Evolutionary conservation across 2,113 vertebrate genomes (phyloP).

Genomic region (Petrocephalus microphthalmus): DNA sequence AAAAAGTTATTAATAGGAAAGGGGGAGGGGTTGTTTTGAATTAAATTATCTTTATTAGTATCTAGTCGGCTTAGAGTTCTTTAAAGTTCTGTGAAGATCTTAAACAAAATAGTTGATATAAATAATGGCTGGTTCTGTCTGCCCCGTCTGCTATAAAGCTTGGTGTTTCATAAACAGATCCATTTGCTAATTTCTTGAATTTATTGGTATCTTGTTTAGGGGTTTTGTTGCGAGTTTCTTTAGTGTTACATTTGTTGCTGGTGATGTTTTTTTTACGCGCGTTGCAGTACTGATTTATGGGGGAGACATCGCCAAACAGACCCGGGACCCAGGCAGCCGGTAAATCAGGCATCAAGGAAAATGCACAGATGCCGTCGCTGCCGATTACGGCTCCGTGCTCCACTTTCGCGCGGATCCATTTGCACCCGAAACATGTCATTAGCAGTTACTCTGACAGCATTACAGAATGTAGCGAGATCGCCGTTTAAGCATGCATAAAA

Average conservation of each 20-base stretch:
- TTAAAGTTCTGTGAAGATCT: not conserved
- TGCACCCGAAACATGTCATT: not conserved
- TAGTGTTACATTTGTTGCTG: not conserved
- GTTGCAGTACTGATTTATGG: not conserved
- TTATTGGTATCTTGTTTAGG: not conserved
- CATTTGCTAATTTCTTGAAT: not conserved
- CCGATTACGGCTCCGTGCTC: not conserved
- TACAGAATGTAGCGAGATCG: not conserved
- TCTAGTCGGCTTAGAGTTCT: not conserved
- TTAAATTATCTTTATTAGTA: not conserved
- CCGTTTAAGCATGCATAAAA: not conserved
- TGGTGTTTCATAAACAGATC: not conserved
- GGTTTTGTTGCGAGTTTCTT: not conserved
- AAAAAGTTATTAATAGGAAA: not conserved
- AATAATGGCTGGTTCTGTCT: not conserved
- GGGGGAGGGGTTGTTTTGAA: not conserved
- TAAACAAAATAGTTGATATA: not conserved
- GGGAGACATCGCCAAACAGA: not conserved
- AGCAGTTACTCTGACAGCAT: not conserved
- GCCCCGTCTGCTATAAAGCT: not conserved
- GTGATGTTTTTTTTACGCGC: not conserved
- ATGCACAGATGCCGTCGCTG: not conserved
- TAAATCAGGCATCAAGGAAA: not conserved
- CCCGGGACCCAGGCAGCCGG: not conserved
- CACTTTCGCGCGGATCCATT: not conserved